Conservation (phyloP, 2,797 vertebrate species). For the Halcyon leucocephala region DNA sequence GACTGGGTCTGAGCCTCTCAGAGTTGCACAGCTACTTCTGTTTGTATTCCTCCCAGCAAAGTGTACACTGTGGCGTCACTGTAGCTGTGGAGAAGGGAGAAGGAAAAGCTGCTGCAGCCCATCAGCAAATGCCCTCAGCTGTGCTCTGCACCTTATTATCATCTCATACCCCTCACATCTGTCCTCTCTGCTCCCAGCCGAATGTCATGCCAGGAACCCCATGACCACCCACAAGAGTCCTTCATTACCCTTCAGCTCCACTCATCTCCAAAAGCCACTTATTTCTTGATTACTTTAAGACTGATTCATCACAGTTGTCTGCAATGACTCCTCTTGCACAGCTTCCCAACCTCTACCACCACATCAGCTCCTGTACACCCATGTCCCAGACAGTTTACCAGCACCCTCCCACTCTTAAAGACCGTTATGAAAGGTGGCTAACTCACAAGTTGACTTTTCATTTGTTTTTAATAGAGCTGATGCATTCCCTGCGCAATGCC, state of each 20-base stretch:
- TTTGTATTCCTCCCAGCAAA: neutral
- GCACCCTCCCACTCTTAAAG: neutral
- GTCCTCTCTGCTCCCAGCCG: neutral
- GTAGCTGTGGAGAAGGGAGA: neutral
- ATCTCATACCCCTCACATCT: rapidly evolving
- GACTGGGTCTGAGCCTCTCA: neutral
- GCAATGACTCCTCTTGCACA: neutral
- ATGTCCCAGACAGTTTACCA: neutral
- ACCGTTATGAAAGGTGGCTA: neutral
- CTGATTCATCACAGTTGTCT: neutral
- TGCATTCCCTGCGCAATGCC: neutral
- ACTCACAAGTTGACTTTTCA: neutral
- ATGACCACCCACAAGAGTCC: neutral
- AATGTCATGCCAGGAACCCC: neutral
- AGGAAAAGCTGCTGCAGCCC: neutral
- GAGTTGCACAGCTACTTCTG: neutral
- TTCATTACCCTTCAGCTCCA: neutral
- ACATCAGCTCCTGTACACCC: neutral
- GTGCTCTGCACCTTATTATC: neutral
- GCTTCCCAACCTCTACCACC: neutral
- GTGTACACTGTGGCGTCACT: neutral
- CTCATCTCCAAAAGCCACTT: neutral
- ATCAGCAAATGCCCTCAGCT: neutral
- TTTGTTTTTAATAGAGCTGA: neutral
- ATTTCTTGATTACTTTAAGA: neutral